Percentiles rank a stretch among this genome's conserved stretches.
Evolutionary conservation across 2,888 invertebrate genomes (phyloP).

Genomic region (Lissonota sp.): DNA sequence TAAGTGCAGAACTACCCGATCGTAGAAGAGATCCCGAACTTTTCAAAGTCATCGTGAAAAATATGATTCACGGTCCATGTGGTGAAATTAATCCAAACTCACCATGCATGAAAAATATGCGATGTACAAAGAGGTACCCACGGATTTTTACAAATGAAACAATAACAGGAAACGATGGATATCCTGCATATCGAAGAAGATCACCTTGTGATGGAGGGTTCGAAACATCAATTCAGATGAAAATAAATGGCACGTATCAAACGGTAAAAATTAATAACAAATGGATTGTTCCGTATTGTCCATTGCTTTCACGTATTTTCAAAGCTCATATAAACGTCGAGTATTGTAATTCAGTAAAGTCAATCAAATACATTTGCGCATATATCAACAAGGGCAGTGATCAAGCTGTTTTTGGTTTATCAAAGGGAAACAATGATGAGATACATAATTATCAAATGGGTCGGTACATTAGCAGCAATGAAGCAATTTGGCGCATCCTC

Average conservation of each 20-base stretch:
- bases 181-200: slow-evolving; percentile 63
- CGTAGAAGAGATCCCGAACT: too few relatives aligned
- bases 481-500: slow-evolving; percentile 73
- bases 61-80: too few relatives aligned
- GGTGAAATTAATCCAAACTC: too few relatives aligned
- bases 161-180: slow-evolving; percentile 67
- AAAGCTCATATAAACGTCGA: slow-evolving; percentile 81
- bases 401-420: slow-evolving; percentile 63
- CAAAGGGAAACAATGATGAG: slow-evolving; percentile 67
- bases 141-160: too few relatives aligned
- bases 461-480: slow-evolving; percentile 73
- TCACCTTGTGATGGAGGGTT: slow-evolving; percentile 66
- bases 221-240: slow-evolving; percentile 49
- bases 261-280: slow-evolving; percentile 60
- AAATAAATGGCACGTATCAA: too few relatives aligned
- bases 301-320: slow-evolving; percentile 67
- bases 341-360: slow-evolving; percentile 77
- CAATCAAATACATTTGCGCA: slow-evolving; percentile 76
- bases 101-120: too few relatives aligned
- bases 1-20: too few relatives aligned
- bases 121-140: too few relatives aligned
- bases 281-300: slow-evolving; percentile 69
- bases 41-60: too few relatives aligned
- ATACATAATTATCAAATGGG: slow-evolving; percentile 71
- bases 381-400: slow-evolving; percentile 75